A percentile compares a stretch with the other conserved stretches of the same genome.
phyloP scores from a whole-genome alignment of 2,797 vertebrate species.

The Ara ararauna region DNA sequence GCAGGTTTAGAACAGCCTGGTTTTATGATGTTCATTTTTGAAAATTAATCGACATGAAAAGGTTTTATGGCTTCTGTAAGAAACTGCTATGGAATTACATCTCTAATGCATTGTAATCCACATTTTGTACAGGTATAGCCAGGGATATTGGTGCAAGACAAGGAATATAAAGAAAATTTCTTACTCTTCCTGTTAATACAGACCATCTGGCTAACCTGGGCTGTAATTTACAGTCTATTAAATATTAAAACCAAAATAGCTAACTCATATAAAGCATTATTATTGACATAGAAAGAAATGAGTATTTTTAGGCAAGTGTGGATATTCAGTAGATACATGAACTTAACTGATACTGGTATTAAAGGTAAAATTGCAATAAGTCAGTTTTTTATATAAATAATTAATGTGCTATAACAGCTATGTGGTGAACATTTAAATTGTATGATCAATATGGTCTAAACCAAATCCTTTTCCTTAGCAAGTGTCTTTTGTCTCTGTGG shows the following conservation, averaged over 20 bases:
- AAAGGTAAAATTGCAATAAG: not conserved
- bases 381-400: not conserved
- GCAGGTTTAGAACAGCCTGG: not conserved
- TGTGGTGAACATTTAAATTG: not conserved
- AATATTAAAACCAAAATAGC: not conserved
- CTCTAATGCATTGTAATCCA: not conserved
- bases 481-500: not conserved
- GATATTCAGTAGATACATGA: not conserved
- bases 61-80: not conserved
- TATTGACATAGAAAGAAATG: not conserved
- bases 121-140: not conserved
- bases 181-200: not conserved
- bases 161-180: not conserved
- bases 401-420: not conserved
- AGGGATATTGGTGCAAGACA: not conserved
- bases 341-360: not conserved
- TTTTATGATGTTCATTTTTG: not conserved
- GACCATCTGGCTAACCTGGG: not conserved
- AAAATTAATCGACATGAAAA: not conserved
- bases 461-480: not conserved
- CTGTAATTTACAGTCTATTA: not conserved
- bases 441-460: not conserved
- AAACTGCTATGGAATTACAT: not conserved
- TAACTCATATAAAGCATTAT: not conserved
- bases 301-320: not conserved